Conservation (phyloP, 2,797 vertebrate species). For the Poliocrania exsul region DNA sequence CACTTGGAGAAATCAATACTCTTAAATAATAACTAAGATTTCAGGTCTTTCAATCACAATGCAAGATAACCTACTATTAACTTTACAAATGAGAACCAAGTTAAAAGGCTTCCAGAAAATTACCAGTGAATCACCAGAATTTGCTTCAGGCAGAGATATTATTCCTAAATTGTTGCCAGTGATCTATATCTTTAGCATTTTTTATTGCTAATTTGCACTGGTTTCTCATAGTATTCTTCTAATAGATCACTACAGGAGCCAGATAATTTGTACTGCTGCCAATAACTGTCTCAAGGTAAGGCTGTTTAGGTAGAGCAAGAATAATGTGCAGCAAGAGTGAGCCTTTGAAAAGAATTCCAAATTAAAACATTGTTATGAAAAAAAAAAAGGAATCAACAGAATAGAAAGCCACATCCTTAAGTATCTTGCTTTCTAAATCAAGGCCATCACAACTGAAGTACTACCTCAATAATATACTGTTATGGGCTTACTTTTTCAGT, state of each 20-base stretch:
- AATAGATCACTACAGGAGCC: slow-evolving; percentile 58
- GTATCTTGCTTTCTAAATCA: background rate
- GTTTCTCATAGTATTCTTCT: slow-evolving; percentile 54
- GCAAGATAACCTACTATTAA: slow-evolving; percentile 57
- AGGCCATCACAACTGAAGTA: background rate
- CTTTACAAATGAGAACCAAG: slow-evolving; percentile 63
- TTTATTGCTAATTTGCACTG: slow-evolving; percentile 49
- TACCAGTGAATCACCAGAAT: slow-evolving; percentile 64
- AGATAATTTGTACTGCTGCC: slow-evolving; percentile 46
- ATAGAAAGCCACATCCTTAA: background rate
- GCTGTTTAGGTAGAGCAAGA: slow-evolving; percentile 18
- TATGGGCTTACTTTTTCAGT: background rate
- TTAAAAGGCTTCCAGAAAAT: slow-evolving; percentile 67
- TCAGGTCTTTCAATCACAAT: slow-evolving; percentile 52
- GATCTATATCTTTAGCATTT: slow-evolving; percentile 40
- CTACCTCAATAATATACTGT: background rate
- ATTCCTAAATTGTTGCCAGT: slow-evolving; percentile 41
- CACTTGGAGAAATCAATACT: slow-evolving; percentile 28
- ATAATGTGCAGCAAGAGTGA: background rate
- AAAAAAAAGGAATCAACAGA: background rate
- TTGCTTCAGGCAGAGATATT: slow-evolving; percentile 52
- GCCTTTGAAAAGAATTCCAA: background rate
- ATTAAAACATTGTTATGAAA: background rate
- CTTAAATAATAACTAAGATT: slow-evolving; percentile 59
- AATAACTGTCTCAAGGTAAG: slow-evolving; percentile 55